Base-by-base conservation (phyloP, 2,888 invertebrate species). In the Zelleria hepariella region DNA sequence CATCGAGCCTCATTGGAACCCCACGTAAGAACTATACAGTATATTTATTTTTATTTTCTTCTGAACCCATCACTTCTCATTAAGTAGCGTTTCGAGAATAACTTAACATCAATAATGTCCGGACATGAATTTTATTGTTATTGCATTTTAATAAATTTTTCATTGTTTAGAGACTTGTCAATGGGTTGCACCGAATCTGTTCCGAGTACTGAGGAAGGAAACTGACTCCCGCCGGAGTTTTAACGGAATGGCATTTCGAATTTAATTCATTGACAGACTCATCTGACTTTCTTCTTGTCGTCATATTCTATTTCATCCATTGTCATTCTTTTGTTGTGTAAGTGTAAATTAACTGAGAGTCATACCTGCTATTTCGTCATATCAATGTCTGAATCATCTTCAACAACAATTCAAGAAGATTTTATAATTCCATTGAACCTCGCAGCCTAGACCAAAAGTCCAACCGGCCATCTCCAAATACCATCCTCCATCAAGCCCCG, bases 61-160 rank as follows among this genome's bases (percentile, higher is more conserved):
- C 85, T 73, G 85, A 88, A 87, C 86, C 82, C 88, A 88, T 88
- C 87, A 87, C 79, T 88, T 88, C 88, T 88, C 87, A 88, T 88
- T 88, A 88, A 88, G 78, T 82, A 81, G 82, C 86, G 87, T 86
- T 86, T 82, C 79, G 75, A 86, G 88, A 88, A 88, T 88, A 88
- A 85, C 73, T 88, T 88, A 82, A 77, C 86, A 86, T 88, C 73
- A 64, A 74, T 86, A 87, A 87, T 86, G 86, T 86, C 84, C 85
- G 86, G 86, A 84, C 86, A 87, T 78, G 81, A 84, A 82, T 86
- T 87, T 86, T 87, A 87, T 88, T 86, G 86, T 86, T 88, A 88
- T 86, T 82, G 85, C 87, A 84, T 88, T 87, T 86, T 86, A 88
- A 88, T 86, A 82, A 81, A 83, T 80, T 42, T 70, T 77, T 85